Evolutionary conservation across 2,888 invertebrate genomes (phyloP).

Genomic region (Lepidocyrtoides sp.): DNA sequence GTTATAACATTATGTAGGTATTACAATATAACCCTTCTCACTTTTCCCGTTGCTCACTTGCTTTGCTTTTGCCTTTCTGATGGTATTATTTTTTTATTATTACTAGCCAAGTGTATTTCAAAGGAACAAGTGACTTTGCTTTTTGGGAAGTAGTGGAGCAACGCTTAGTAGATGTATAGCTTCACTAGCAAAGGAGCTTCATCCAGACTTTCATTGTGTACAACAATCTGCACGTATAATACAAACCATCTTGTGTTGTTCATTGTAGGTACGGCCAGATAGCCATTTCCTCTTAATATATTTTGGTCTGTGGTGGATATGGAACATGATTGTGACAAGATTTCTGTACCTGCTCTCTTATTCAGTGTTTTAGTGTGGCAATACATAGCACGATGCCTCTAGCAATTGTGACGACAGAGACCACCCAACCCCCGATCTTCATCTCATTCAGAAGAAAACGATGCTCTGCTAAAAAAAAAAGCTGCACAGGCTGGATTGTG

Average conservation of each 20-base stretch:
- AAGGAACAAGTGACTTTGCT: conserved; percentile 30
- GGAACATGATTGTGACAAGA: conserved; percentile 38
- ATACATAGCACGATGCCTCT: conserved; percentile 35
- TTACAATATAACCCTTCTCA: conserved; percentile 41
- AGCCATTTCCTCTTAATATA: conserved; percentile 1
- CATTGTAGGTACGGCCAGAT: not conserved
- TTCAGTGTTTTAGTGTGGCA: conserved; percentile 3
- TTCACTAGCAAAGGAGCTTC: too few species aligned
- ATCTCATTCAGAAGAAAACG: conserved; percentile 73
- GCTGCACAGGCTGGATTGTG: not conserved
- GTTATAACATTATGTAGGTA: not conserved
- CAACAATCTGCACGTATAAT: not conserved
- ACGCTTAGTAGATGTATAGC: too few species aligned
- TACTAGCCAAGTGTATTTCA: conserved; percentile 37
- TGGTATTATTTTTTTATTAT: conserved; percentile 54
- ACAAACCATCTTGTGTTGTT: not conserved
- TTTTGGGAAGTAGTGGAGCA: conserved; percentile 12
- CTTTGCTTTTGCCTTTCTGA: conserved; percentile 31
- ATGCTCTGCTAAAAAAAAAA: conserved; percentile 30
- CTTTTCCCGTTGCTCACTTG: conserved; percentile 43
- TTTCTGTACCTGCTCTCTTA: conserved; percentile 34
- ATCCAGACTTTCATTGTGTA: conserved; percentile 26
- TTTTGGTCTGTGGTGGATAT: conserved; percentile 15
- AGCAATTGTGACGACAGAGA: conserved; percentile 52
- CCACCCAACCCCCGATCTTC: conserved; percentile 74